Evolutionary conservation across 2,113 vertebrate genomes (phyloP), one percentile per base, ranked within the genome.

Genomic region (Vimba vimba): DNA sequence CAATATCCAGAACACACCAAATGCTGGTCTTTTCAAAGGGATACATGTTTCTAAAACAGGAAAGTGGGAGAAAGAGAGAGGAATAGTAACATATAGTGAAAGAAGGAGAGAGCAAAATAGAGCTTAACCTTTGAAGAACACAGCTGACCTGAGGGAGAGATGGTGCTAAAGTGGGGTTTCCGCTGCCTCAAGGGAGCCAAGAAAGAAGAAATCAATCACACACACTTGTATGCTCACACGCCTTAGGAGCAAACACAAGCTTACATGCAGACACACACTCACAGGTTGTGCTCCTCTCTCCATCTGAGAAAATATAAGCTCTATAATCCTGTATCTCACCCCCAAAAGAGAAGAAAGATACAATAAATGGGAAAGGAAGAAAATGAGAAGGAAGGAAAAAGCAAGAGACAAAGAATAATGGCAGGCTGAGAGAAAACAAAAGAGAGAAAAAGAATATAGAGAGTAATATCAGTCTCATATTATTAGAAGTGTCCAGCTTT

Each of bases 111-210:
- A 79, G 74, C 75, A 21, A 30, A 75, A 83, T 23, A 88, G 64
- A 83, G 76, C 47, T 88, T 86, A 88, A 88, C 87, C 85, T 88
- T 83, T 86, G 66, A 71, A 50, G 74, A 89, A 86, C 82, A 86
- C 23, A 77, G 62, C 39, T 89, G 88, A 85, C 86, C 88, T 87
- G 71, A 86, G 86, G 86, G 79, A 80, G 74, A 66, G 73, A 87
- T 62, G 55, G 64, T 25, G 21, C 78, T 82, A 82, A 87, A 85
- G 88, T 79, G 57, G 45, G 69, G 86, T 85, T 80, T 74, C 79
- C 84, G 57, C 80, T 79, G 62, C 83, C 88, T 85, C 64, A 25
- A 73, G 85, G 69, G 73, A 85, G 43, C 52, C 39, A 27, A 82
- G 64, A 85, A 79, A 87, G 79, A 57, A 71, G 30, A 87, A 89